Conservation (phyloP, 2,888 invertebrate species). For the Hypomecis punctinalis region DNA sequence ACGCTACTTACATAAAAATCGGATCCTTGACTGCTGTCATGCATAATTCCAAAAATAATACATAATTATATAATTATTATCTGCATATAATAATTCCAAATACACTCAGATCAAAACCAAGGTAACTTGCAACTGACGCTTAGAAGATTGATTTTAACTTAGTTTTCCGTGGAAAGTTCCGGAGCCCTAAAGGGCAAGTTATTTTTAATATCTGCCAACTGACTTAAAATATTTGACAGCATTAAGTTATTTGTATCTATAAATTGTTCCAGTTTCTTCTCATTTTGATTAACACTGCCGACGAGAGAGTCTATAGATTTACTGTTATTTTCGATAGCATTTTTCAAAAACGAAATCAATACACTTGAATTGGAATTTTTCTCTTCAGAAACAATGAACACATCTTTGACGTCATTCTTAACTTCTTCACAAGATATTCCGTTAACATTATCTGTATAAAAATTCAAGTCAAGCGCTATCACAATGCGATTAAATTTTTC, state of each 20-base stretch:
- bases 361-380: not conserved
- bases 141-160: too few species aligned
- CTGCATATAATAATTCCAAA: too few species aligned
- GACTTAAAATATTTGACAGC: not conserved
- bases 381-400: not conserved
- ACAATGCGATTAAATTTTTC: conserved; percentile 15
- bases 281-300: conserved; percentile 3
- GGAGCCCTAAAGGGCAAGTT: not conserved
- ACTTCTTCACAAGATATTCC: conserved; percentile 4
- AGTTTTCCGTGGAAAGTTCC: not conserved
- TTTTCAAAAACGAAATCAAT: conserved; percentile 7
- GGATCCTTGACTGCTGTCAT: too few species aligned
- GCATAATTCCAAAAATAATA: too few species aligned
- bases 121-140: too few species aligned
- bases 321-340: conserved; percentile 6
- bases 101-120: too few species aligned
- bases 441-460: not conserved
- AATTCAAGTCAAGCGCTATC: conserved; percentile 1
- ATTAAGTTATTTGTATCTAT: not conserved
- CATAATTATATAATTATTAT: too few species aligned
- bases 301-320: not conserved
- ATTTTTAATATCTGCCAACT: not conserved
- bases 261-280: conserved; percentile 2
- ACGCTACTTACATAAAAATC: too few species aligned
- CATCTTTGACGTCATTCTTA: not conserved